Conservation (phyloP, 2,797 vertebrate genomes). For the Dendrocincla tyrannina region DNA sequence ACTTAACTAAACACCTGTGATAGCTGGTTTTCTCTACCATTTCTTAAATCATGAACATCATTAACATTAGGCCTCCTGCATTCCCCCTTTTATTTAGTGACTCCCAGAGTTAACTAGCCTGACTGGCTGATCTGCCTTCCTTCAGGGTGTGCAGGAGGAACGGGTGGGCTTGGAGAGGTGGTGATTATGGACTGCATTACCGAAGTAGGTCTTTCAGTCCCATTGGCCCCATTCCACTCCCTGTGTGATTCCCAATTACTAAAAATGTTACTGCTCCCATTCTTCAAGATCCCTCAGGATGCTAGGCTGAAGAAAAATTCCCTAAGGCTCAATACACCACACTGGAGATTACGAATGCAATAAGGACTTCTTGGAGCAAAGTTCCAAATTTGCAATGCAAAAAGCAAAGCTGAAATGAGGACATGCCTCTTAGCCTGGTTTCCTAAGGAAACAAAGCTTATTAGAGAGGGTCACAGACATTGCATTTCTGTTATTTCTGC, state of each 20-base stretch:
- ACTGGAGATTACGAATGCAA: background rate
- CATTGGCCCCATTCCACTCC: background rate
- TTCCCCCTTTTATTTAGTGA: background rate
- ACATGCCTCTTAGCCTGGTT: background rate
- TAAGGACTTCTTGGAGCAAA: background rate
- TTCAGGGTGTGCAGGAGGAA: background rate
- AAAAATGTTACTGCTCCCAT: background rate
- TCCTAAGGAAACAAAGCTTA: background rate
- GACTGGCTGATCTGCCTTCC: background rate
- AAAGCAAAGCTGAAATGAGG: slow-evolving; percentile 13
- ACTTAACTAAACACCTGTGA: background rate
- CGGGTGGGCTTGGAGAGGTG: background rate
- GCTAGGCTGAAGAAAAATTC: background rate
- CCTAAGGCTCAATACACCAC: background rate
- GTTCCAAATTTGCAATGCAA: slow-evolving; percentile 10
- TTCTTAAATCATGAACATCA: background rate
- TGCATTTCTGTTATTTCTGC: background rate
- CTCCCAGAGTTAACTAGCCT: background rate
- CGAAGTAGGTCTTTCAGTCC: background rate
- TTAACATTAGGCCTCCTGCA: background rate
- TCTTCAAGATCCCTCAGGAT: background rate
- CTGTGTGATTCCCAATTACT: background rate
- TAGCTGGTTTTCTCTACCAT: background rate
- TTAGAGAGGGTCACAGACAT: background rate
- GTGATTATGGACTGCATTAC: background rate